A percentile compares a stretch with the other conserved stretches of the same genome.
phyloP scores from a whole-genome alignment of 2,888 invertebrate genomes.

The Capitulum mitella region DNA sequence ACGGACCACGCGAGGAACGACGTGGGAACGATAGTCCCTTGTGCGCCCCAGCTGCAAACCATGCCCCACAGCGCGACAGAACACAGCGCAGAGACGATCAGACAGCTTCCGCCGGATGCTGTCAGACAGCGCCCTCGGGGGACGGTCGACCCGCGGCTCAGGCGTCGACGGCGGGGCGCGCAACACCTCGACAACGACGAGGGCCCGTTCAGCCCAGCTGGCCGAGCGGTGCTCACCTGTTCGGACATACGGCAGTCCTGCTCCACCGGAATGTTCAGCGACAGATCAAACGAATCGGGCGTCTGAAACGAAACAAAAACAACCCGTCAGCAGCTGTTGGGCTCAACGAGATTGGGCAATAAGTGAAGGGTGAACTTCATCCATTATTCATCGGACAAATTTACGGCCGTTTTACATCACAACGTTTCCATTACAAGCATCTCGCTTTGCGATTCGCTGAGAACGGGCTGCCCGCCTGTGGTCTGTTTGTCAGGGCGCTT shows the following conservation, averaged over 20 bases:
- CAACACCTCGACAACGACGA: too few relatives aligned
- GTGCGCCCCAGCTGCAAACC: too few relatives aligned
- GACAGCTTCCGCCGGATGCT: too few relatives aligned
- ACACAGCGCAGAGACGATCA: too few relatives aligned
- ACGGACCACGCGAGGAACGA: neutral
- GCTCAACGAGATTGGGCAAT: neutral
- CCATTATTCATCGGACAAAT: slow-evolving; percentile 1
- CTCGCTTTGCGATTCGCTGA: neutral
- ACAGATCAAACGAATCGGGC: neutral
- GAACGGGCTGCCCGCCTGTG: neutral
- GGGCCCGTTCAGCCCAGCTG: neutral
- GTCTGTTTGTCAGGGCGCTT: neutral
- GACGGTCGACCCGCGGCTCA: too few relatives aligned
- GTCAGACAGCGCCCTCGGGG: too few relatives aligned
- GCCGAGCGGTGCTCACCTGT: neutral
- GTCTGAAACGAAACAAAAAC: neutral
- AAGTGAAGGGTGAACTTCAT: neutral
- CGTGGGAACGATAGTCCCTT: too few relatives aligned
- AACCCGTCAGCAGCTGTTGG: neutral
- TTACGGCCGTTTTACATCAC: neutral
- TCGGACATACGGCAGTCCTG: slow-evolving; percentile 17
- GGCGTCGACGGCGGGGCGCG: neutral
- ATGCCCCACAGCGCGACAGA: too few relatives aligned
- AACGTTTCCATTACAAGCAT: neutral
- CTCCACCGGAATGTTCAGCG: slow-evolving; percentile 14